Percentiles rank a stretch among this genome's conserved stretches.
Evolutionary conservation across 2,888 invertebrate genomes (phyloP).

Genomic region (Osmoderma eremita): DNA sequence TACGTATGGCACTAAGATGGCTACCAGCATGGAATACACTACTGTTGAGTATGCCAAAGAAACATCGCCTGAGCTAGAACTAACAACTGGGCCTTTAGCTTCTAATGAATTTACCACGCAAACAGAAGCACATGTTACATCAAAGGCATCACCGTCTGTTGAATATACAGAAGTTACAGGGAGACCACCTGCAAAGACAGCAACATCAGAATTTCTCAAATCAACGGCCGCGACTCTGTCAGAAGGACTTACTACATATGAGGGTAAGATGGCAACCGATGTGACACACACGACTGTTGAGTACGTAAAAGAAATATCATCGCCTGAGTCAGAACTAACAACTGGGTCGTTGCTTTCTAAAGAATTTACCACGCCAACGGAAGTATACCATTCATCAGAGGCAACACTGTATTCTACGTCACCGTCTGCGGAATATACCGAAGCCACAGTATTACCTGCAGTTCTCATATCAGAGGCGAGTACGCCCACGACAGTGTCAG

Average conservation of each 20-base stretch:
- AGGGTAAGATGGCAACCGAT: too few species aligned
- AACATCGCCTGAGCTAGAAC: constrained; percentile 15
- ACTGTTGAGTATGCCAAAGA: background rate
- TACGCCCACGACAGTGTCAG: background rate
- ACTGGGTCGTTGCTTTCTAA: too few species aligned
- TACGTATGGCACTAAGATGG: background rate
- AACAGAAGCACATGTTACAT: background rate
- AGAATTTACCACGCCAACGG: too few species aligned
- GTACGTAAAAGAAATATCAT: background rate
- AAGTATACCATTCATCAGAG: too few species aligned
- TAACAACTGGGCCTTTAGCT: background rate
- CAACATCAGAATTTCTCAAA: background rate
- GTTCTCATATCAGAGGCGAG: background rate
- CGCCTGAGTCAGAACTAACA: too few species aligned
- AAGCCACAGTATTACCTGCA: background rate
- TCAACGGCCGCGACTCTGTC: too few species aligned
- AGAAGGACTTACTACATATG: too few species aligned
- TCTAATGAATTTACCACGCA: background rate
- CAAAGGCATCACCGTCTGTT: background rate
- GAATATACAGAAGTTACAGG: background rate
- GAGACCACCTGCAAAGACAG: background rate
- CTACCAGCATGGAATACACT: background rate
- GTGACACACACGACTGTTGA: too few species aligned
- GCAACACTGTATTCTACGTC: too few species aligned
- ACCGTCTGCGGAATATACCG: too few species aligned